Evolutionary conservation across 1,140 invertebrate species (phyloP), one percentile per base, ranked within the genome.

Genomic region (Drosophila gunungcola): DNA sequence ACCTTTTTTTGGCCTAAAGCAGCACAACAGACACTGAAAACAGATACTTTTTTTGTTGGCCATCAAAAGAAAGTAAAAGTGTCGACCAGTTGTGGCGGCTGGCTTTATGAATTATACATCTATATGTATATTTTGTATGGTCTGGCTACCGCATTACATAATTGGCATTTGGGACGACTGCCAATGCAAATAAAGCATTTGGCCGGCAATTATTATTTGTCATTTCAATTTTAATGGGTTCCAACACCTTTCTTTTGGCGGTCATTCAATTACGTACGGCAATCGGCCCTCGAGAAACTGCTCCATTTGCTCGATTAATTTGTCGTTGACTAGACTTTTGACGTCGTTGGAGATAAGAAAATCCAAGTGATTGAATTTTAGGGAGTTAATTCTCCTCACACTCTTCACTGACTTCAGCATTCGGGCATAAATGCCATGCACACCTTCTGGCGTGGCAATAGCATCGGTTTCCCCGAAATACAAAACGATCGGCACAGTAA

Each of bases 381-480:
- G 13, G 6, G 92, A 55, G 1, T 91, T 82, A 29, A 95, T 92
- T 51, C 90, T 84, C 53, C 92, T 92, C 25, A 92, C 93, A 16
- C 93, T 93, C 5, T 93, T 80, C n/a, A 85, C 80, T 0, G 88
- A 69, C 13, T 11, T 73, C 6, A 78, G 12, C 73, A 90, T 88
- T 75, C 93, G 93, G n/a, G 92, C 89, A 43, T 93, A 93, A 10
- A 96, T 91, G 39, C 91, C 93, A 53, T 94, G 93, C 0, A 95
- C 93, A 77, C 95, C 95, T 2, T 78, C 74, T 5, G 94, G 92
- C 55, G 94, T 93, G 13, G 94, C 95, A 6, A 97, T 88, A 55
- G 94, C 95, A 90, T 98, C 97, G 58, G 95, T 95, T 45, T 95
- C 94, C 4, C 95, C 95, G 77, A 95, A 96, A 90, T 96, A 95